Conservation (phyloP, 2,113 vertebrate genomes). For the Merops nubicus region DNA sequence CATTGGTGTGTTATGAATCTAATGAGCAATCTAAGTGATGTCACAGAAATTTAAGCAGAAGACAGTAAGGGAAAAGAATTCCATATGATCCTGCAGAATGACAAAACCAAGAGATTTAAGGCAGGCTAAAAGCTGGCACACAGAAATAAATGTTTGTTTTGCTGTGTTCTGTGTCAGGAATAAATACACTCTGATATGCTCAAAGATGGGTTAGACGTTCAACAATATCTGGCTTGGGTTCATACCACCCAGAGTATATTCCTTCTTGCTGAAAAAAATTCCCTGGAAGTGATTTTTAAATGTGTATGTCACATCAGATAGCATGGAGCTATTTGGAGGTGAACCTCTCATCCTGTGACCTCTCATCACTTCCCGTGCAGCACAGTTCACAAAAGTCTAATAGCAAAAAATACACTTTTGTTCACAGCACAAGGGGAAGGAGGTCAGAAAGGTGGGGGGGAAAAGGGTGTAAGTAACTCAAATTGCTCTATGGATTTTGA, state of each 20-base stretch:
- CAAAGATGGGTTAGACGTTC: neutral
- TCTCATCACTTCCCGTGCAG: neutral
- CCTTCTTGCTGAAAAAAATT: neutral
- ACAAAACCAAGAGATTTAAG: neutral
- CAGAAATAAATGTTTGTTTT: neutral
- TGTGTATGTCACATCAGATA: slow-evolving; percentile 19
- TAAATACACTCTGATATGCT: neutral
- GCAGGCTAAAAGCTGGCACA: neutral
- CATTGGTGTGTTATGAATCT: neutral
- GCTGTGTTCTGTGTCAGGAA: neutral
- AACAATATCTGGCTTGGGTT: neutral
- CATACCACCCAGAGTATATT: neutral
- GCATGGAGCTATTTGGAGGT: neutral
- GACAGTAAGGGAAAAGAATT: neutral
- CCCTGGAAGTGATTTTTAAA: slow-evolving; percentile 7
- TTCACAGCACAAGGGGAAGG: slow-evolving; percentile 18
- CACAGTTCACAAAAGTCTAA: neutral
- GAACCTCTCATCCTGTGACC: slow-evolving; percentile 29
- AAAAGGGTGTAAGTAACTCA: neutral
- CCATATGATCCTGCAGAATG: neutral
- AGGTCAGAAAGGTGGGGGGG: neutral
- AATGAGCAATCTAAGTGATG: neutral
- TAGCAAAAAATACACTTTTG: slow-evolving; percentile 19
- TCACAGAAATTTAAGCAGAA: neutral
- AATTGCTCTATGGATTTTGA: slow-evolving; percentile 22